These are phyloP conservation scores for Diglossa cyanea DNA, from an alignment of 2,797 vertebrate species.

Conservation along the genomic window DNA sequence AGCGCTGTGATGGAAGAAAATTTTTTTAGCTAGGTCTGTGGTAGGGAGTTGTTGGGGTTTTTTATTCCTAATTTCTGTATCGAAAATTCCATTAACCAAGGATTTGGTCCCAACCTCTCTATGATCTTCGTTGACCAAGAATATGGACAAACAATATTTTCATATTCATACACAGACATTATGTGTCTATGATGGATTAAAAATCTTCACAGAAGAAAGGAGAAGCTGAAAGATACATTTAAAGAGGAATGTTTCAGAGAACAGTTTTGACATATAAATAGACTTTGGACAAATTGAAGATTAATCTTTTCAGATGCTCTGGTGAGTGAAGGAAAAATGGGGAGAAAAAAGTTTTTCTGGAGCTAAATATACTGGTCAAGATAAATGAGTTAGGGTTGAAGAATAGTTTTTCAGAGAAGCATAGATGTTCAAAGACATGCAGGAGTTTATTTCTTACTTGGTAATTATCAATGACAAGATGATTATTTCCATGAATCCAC, in stretches of 20 bases:
- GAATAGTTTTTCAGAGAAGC: not conserved
- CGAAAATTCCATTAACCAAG: not conserved
- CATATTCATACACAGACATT: not conserved
- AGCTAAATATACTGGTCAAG: not conserved
- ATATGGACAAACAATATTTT: not conserved
- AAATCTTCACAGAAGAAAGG: not conserved
- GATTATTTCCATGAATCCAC: not conserved
- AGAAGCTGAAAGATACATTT: not conserved
- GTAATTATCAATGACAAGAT: not conserved
- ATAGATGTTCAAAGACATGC: not conserved
- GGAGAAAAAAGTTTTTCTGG: not conserved
- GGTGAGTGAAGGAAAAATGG: not conserved
- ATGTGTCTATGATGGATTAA: not conserved
- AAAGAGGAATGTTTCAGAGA: not conserved
- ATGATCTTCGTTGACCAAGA: not conserved
- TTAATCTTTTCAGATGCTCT: not conserved
- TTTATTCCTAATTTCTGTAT: not conserved
- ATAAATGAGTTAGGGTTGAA: not conserved
- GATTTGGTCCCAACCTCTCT: not conserved
- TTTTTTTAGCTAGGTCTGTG: not conserved
- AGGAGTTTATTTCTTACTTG: not conserved
- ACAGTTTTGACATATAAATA: not conserved
- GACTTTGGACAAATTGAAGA: not conserved
- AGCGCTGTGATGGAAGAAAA: not conserved
- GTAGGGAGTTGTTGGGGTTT: accelerated